phyloP scores from a whole-genome alignment of 2,113 vertebrate genomes.

The Passer montanus region DNA sequence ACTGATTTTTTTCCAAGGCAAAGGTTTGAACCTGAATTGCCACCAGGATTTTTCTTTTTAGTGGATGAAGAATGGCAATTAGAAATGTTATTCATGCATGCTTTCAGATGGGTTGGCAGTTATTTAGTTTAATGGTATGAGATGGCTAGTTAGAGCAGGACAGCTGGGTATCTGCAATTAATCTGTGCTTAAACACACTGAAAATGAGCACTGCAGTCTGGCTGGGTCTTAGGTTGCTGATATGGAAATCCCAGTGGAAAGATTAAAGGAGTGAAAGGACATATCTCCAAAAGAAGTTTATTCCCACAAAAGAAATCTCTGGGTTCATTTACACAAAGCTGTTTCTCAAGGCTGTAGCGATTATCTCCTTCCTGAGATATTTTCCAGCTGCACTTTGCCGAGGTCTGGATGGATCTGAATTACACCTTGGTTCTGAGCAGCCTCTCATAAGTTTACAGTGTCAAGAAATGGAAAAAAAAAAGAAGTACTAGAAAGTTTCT shows the following conservation, averaged over 20 bases:
- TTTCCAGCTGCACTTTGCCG: conserved; percentile 42
- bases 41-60: neutral
- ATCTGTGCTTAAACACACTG: neutral
- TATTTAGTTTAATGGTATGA: neutral
- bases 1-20: neutral
- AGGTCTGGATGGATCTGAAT: conserved; percentile 28
- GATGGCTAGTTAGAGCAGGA: neutral
- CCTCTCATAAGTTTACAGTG: conserved; percentile 40
- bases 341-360: conserved; percentile 6
- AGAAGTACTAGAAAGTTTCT: conserved; percentile 67
- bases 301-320: conserved; percentile 8
- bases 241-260: conserved; percentile 1
- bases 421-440: conserved; percentile 47
- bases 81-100: neutral
- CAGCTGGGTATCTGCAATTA: neutral
- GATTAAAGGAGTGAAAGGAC: neutral
- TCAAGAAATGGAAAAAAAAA: conserved; percentile 27
- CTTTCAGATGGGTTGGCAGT: neutral
- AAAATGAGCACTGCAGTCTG: neutral
- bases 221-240: neutral
- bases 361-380: conserved; percentile 33
- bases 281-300: neutral
- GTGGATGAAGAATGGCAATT: neutral
- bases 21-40: neutral
- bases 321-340: conserved; percentile 29